Percentiles rank a stretch among this genome's conserved stretches.
Conservation (phyloP, 1,140 invertebrate genomes). For the Calephelis virginiensis region DNA sequence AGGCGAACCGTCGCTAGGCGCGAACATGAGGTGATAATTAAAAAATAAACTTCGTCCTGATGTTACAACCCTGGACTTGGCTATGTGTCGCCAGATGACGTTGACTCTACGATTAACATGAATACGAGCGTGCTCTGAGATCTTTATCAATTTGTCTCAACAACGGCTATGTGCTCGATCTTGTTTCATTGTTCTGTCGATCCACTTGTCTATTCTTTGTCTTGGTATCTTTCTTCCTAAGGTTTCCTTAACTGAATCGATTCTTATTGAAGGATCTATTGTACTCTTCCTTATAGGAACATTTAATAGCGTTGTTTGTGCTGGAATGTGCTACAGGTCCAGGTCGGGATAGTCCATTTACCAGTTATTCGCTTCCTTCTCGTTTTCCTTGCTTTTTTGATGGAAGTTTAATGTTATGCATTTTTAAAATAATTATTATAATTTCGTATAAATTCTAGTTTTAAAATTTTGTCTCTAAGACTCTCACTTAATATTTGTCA, state of each 20-base stretch:
- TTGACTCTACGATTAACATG: slow-evolving; percentile 60
- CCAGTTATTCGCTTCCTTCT: neutral
- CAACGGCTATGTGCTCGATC: slow-evolving; percentile 36
- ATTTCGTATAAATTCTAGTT: too few species aligned
- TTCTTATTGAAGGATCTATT: slow-evolving; percentile 16
- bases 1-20: too few species aligned
- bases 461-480: too few species aligned
- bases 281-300: slow-evolving; percentile 4
- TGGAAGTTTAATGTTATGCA: too few species aligned
- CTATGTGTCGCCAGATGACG: slow-evolving; percentile 53
- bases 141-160: slow-evolving; percentile 63
- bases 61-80: slow-evolving; percentile 4
- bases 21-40: too few species aligned
- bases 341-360: slow-evolving; percentile 1
- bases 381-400: too few species aligned
- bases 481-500: too few species aligned
- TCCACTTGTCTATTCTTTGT: slow-evolving; percentile 20
- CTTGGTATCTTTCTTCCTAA: slow-evolving; percentile 1
- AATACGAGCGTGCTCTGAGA: slow-evolving; percentile 43
- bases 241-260: slow-evolving; percentile 16
- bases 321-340: slow-evolving; percentile 4
- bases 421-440: too few species aligned
- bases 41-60: too few species aligned
- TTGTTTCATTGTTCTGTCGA: slow-evolving; percentile 42
- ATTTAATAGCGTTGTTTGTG: slow-evolving; percentile 12